Conservation (phyloP, 2,797 vertebrate species). For the Euthynnus affinis region DNA sequence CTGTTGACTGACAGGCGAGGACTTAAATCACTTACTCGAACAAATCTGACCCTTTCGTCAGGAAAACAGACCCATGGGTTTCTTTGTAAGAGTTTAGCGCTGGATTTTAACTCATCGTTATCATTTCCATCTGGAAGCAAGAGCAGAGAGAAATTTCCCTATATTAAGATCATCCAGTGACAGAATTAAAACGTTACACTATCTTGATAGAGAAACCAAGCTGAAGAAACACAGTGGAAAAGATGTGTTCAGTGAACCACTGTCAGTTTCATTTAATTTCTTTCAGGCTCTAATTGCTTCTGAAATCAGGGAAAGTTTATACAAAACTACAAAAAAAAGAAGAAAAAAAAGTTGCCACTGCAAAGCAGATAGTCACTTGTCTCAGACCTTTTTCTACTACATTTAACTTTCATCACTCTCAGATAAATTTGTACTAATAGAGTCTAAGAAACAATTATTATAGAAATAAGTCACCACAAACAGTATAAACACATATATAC, state of each 20-base stretch:
- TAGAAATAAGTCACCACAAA: no score
- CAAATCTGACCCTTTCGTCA: constrained; percentile 45
- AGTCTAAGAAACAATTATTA: no score
- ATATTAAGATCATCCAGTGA: constrained; percentile 31
- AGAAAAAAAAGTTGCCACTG: neutral
- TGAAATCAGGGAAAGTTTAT: constrained; percentile 50
- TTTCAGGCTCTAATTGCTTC: constrained; percentile 56
- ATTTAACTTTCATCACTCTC: neutral
- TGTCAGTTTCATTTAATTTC: constrained; percentile 50
- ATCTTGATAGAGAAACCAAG: constrained; percentile 51
- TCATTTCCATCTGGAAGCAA: constrained; percentile 42
- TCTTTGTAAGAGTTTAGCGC: constrained; percentile 4
- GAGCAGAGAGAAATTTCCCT: constrained; percentile 28
- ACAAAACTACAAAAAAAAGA: constrained; percentile 32
- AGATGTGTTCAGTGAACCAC: constrained; percentile 51
- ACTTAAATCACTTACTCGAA: constrained; percentile 61
- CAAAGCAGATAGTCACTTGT: constrained; percentile 17
- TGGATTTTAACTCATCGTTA: constrained; percentile 41
- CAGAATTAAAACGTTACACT: constrained; percentile 52
- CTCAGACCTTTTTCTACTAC: neutral
- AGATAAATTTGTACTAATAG: neutral
- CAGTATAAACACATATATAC: no score
- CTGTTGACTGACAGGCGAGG: constrained; percentile 71
- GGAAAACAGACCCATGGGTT: constrained; percentile 33
- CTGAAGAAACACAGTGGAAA: constrained; percentile 15